These are phyloP conservation scores for Phylloscopus whistleri DNA, from an alignment of 2,113 vertebrate genomes.

Conservation along the genomic window DNA sequence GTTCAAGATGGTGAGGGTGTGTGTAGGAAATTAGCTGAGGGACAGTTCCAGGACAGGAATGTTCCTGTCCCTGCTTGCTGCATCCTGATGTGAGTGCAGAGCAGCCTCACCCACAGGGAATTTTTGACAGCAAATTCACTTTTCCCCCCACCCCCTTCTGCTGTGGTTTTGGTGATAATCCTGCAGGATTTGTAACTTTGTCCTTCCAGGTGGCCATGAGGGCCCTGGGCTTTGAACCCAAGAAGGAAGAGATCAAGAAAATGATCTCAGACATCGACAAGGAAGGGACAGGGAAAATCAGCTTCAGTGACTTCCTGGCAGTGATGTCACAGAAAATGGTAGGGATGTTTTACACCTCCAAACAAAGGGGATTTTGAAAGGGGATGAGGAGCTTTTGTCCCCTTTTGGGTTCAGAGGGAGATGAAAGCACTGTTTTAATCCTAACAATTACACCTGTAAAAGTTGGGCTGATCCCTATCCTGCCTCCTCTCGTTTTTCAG, in stretches of 20 bases:
- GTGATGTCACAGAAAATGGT: slow-evolving; percentile 97
- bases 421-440: background rate
- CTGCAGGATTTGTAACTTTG: background rate
- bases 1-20: too few relatives aligned
- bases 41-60: background rate
- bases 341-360: background rate
- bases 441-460: background rate
- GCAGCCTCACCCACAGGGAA: background rate
- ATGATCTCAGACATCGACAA: slow-evolving; percentile 89
- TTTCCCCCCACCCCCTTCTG: accelerated
- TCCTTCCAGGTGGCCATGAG: slow-evolving; percentile 87
- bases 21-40: background rate
- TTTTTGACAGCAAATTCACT: background rate
- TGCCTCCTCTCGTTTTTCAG: background rate
- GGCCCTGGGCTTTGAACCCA: slow-evolving; percentile 92
- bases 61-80: background rate
- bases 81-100: background rate
- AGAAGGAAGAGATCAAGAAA: slow-evolving; percentile 93
- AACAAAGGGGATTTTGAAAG: background rate
- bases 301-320: slow-evolving; percentile 83
- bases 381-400: background rate
- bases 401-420: background rate
- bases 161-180: background rate
- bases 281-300: slow-evolving; percentile 88
- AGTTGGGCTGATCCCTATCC: background rate